Conservation (phyloP, 2,888 invertebrate genomes). For the Philereme vetulata region DNA sequence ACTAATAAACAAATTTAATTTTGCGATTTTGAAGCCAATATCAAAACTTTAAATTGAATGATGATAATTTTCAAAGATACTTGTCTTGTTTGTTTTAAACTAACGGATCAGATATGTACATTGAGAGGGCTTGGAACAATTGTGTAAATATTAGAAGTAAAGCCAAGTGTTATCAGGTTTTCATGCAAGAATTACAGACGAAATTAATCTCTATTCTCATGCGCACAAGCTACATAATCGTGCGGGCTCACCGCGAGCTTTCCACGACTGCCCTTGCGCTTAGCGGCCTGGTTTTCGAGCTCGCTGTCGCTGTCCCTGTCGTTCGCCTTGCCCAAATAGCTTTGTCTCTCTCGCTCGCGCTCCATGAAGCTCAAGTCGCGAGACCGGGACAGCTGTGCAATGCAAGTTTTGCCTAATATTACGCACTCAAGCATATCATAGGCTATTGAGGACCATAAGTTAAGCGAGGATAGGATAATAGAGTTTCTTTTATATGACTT, state of each 20-base stretch:
- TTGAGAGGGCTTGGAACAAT: no score
- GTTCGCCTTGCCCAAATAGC: conserved; percentile 80
- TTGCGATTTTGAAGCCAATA: not conserved
- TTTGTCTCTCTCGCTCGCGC: conserved; percentile 79
- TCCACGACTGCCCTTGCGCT: conserved; percentile 85
- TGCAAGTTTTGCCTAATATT: conserved; percentile 59
- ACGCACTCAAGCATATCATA: conserved; percentile 49
- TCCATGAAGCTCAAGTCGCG: conserved; percentile 80
- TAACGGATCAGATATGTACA: no score
- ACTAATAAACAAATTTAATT: not conserved
- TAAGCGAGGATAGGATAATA: no score
- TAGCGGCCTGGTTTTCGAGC: conserved; percentile 83
- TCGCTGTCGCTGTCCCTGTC: conserved; percentile 95
- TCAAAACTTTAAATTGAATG: not conserved
- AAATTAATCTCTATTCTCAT: conserved; percentile 58
- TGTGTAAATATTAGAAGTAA: no score
- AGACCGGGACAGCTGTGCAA: conserved; percentile 79
- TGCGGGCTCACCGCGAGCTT: conserved; percentile 88
- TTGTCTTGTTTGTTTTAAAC: no score
- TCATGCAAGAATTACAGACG: conserved; percentile 19
- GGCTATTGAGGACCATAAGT: no score
- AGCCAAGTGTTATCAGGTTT: no score
- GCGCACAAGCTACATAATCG: conserved; percentile 46
- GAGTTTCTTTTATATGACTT: no score
- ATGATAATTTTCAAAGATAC: no score